Evolutionary conservation across 2,797 vertebrate genomes (phyloP), one percentile per base, ranked within the genome.

Genomic region (Pangasius macronema): DNA sequence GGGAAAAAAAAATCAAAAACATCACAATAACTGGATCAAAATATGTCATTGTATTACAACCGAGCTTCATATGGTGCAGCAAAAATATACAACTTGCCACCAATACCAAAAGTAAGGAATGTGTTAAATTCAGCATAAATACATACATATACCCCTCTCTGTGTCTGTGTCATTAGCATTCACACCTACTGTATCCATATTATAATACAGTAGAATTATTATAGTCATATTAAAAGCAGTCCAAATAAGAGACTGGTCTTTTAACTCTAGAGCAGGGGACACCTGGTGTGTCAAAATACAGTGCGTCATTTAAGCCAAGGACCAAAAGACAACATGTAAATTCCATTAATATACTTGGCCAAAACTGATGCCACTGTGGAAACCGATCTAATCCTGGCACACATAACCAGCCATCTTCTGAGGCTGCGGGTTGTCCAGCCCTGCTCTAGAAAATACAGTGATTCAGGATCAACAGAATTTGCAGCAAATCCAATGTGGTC

Each of bases 21-120:
- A 61, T 76, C 67, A 87, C 77, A 51, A 49, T 46, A 82, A 84
- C 84, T 53, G 13, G 27, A 30, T 61, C 0, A 83, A 86, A 77
- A 51, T 33, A 42, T 83, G 73, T 84, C 39, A 55, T 22, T 86
- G 81, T 76, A 36, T 57, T 65, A 65, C 51, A 82, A 14, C 5
- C 86, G 85, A 82, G 85, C 84, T 70, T 80, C 9, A 70, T 46
- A 57, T 42, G 13, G 79, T 85, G 67, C 57, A 89, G 80, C 75
- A 82, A 79, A 85, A 86, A 88, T 59, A 86, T 87, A 89, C 46
- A 46, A 72, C 57, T 89, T 86, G 81, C 85, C 87, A 86, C 83
- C 89, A 86, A 79, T 83, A 85, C 51, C 68, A 86, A 68, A 27
- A 80, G 65, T 84, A 36, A 85, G 30, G 49, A 65, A 72, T 85